Percentiles rank a stretch among this genome's conserved stretches.
Evolutionary conservation across 1,140 invertebrate species (phyloP).

Genomic region (Aphaenogaster rudis): DNA sequence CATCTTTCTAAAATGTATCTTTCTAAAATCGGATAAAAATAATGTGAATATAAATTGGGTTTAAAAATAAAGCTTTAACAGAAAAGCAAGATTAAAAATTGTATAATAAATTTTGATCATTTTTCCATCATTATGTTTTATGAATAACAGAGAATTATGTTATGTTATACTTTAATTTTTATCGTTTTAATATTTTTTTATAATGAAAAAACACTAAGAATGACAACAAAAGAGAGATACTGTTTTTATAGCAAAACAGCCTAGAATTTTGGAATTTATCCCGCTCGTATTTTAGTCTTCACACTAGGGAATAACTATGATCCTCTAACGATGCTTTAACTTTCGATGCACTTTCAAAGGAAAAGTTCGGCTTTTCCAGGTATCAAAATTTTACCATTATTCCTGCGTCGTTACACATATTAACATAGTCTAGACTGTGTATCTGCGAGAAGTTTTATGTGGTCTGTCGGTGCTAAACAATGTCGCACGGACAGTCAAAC

Average conservation of each 20-base stretch:
- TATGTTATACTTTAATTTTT: neutral
- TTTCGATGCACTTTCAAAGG: neutral
- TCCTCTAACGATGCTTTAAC: conserved; percentile 36
- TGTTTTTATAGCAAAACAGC: neutral
- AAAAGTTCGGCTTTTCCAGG: conserved; percentile 2
- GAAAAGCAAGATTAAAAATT: neutral
- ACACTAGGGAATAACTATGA: neutral
- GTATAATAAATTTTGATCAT: neutral
- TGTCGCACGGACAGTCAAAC: conserved; percentile 77
- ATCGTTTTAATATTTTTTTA: neutral
- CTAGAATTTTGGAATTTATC: neutral
- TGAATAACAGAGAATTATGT: neutral
- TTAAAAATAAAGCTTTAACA: neutral
- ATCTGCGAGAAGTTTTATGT: conserved; percentile 1
- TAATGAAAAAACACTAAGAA: neutral
- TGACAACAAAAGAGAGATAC: neutral
- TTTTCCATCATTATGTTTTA: neutral
- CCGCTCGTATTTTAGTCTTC: neutral
- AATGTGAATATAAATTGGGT: neutral
- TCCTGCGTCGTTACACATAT: conserved; percentile 69
- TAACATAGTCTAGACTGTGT: conserved; percentile 57
- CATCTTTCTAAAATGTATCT: too few relatives aligned
- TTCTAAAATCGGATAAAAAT: neutral
- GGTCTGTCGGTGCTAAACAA: conserved; percentile 74
- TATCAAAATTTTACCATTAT: conserved; percentile 72